These are phyloP conservation scores for Peromyscus nudipes DNA, from an alignment of 2,797 vertebrate genomes.

Conservation along the genomic window DNA sequence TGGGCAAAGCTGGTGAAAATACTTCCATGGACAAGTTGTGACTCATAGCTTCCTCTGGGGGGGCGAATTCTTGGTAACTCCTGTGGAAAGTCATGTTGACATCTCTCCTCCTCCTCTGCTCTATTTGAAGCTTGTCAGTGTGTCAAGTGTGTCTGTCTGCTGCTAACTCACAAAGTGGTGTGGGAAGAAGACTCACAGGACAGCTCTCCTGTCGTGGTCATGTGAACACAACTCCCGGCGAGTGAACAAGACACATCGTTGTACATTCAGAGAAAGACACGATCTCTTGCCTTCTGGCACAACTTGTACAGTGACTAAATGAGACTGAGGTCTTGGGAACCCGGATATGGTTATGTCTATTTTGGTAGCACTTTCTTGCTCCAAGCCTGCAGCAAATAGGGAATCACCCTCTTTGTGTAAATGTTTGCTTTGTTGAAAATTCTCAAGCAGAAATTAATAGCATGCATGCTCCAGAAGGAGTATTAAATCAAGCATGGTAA, in stretches of 20 bases:
- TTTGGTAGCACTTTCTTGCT: conserved; percentile 45
- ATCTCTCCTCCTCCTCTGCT: background rate
- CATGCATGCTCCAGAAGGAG: conserved; percentile 65
- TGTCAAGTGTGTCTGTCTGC: conserved; percentile 21
- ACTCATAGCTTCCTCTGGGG: background rate
- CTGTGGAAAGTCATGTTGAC: background rate
- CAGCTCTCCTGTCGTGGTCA: background rate
- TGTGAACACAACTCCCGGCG: background rate
- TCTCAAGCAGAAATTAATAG: conserved; percentile 73
- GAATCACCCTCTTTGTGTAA: conserved; percentile 76
- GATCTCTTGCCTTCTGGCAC: background rate
- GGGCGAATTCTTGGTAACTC: conserved; percentile 27
- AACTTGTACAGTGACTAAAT: conserved; percentile 29
- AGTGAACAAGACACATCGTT: background rate
- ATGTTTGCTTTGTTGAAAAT: conserved; percentile 79
- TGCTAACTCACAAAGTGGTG: background rate
- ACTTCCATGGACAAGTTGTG: conserved; percentile 32
- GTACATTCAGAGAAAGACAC: background rate
- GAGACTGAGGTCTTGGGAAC: conserved; percentile 34
- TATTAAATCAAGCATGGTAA: conserved; percentile 74
- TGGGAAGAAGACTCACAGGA: background rate
- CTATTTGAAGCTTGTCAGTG: background rate
- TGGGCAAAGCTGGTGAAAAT: conserved; percentile 48
- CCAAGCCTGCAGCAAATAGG: conserved; percentile 8
- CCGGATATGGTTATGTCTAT: conserved; percentile 48